Evolutionary conservation across 2,113 vertebrate species (phyloP).

Genomic region (Aramus guarauna): DNA sequence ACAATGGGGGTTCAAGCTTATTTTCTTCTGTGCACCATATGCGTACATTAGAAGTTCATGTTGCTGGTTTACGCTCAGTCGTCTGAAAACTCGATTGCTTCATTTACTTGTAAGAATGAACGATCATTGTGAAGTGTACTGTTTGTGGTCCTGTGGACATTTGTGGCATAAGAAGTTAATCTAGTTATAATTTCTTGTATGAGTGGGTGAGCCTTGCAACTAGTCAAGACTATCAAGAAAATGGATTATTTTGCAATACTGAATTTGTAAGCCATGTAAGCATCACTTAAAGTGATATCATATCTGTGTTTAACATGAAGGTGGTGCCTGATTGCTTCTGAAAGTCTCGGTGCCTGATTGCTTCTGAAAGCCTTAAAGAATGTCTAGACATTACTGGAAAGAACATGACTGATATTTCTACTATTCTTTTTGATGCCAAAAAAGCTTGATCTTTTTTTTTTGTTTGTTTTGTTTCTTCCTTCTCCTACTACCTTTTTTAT

Average conservation of each 20-base stretch:
- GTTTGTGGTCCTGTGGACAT: background rate
- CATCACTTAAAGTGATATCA: background rate
- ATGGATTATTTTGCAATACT: background rate
- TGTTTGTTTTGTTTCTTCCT: background rate
- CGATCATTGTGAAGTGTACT: background rate
- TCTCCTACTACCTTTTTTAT: background rate
- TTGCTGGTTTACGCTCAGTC: background rate
- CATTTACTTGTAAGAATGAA: background rate
- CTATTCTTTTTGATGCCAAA: background rate
- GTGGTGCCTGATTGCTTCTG: background rate
- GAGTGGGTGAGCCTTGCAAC: background rate
- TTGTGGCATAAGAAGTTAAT: background rate
- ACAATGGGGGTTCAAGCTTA: background rate
- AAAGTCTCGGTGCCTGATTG: background rate
- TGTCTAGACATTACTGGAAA: background rate
- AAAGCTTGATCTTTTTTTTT: background rate
- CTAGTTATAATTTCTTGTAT: background rate
- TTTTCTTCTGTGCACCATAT: background rate
- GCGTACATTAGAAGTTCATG: background rate
- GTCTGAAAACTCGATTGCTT: background rate
- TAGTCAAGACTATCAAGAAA: background rate
- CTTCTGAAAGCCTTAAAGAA: background rate
- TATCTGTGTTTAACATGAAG: background rate
- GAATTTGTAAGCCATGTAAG: background rate
- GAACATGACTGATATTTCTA: background rate